Evolutionary conservation across 2,113 vertebrate genomes (phyloP).

Genomic region (Alligator sinensis): DNA sequence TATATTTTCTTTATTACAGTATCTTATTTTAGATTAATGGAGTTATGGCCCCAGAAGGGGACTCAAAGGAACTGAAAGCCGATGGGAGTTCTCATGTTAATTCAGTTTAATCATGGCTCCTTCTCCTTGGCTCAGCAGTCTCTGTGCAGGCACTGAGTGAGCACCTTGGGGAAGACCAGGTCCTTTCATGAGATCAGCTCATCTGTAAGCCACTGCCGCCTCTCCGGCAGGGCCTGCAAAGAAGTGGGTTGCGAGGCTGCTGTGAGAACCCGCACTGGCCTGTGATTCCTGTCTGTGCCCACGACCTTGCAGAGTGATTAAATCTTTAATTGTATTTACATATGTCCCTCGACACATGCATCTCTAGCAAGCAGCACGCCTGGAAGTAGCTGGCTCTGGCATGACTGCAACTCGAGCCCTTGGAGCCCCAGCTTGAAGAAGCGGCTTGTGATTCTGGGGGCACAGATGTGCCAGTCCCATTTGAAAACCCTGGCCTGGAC

Average conservation of each 20-base stretch:
- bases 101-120: constrained; percentile 61
- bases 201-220: constrained; percentile 4
- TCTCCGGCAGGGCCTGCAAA: not conserved
- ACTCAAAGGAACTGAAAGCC: not conserved
- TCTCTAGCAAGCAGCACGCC: not conserved
- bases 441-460: not conserved
- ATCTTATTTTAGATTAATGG: not conserved
- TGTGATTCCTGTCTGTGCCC: not conserved
- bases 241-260: not conserved
- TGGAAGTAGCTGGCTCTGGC: not conserved
- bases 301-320: not conserved
- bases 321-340: not conserved
- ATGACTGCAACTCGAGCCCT: not conserved
- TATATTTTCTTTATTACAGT: not conserved
- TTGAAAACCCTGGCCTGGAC: not conserved
- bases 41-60: constrained; percentile 12
- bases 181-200: constrained; percentile 26
- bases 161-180: constrained; percentile 52
- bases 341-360: not conserved
- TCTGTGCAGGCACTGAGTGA: not conserved
- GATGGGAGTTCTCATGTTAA: constrained; percentile 8
- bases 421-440: not conserved
- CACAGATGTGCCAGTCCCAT: not conserved
- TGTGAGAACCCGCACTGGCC: constrained; percentile 14
- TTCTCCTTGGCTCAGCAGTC: constrained; percentile 4